Conservation (phyloP, 1,140 invertebrate genomes). For the Apis florea region DNA sequence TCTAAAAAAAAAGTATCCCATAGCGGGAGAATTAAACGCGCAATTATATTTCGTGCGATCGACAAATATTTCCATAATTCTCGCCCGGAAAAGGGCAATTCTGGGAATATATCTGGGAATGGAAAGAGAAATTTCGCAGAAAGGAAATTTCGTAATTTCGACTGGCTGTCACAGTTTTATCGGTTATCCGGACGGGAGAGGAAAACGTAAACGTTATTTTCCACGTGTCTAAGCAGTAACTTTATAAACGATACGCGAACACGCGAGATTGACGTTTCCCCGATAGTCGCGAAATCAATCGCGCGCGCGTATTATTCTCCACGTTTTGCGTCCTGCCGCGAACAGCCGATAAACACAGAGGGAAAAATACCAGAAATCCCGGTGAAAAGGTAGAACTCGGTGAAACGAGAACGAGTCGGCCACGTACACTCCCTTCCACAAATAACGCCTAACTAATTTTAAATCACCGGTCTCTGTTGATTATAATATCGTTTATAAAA, state of each 20-base stretch:
- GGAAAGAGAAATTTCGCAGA: background rate
- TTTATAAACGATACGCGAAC: slow-evolving; percentile 41
- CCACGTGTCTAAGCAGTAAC: slow-evolving; percentile 35
- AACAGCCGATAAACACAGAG: slow-evolving; percentile 48
- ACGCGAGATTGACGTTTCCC: slow-evolving; percentile 56
- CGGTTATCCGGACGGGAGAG: background rate
- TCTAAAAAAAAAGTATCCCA: too few relatives aligned
- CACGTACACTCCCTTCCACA: too few relatives aligned
- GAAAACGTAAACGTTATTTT: slow-evolving; percentile 53
- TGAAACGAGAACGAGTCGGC: background rate
- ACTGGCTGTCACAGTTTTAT: slow-evolving; percentile 26
- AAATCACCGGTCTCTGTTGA: too few relatives aligned
- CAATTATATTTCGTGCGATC: too few relatives aligned
- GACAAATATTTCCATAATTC: too few relatives aligned
- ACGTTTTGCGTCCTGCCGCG: slow-evolving; percentile 32
- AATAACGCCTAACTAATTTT: too few relatives aligned
- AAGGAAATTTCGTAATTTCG: slow-evolving; percentile 15
- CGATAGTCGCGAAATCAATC: slow-evolving; percentile 50
- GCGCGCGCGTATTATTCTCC: slow-evolving; percentile 47
- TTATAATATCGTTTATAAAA: too few relatives aligned
- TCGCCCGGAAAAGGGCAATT: too few relatives aligned
- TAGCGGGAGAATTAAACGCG: too few relatives aligned
- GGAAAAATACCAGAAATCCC: background rate
- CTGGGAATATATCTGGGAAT: background rate
- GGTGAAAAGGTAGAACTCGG: background rate